Conservation (phyloP, 2,797 vertebrate species). For the Chlorospingus flavigularis region DNA sequence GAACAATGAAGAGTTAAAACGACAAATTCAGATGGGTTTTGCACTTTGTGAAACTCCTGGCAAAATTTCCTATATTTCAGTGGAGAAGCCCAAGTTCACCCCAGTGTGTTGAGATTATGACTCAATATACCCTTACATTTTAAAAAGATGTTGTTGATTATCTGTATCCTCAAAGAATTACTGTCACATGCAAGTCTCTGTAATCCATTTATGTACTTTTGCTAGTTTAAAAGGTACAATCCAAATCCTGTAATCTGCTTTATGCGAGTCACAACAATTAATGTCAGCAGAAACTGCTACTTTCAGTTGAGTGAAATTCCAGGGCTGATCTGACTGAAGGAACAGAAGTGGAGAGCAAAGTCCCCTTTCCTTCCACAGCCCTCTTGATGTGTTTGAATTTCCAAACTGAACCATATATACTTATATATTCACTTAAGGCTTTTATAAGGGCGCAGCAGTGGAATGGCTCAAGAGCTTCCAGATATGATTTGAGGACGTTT, state of each 20-base stretch:
- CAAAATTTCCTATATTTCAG: background rate
- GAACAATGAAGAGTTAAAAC: background rate
- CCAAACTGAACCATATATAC: background rate
- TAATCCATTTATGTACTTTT: background rate
- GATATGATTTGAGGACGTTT: background rate
- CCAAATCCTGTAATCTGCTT: background rate
- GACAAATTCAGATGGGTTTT: background rate
- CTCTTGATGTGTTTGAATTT: background rate
- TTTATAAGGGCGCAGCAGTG: background rate
- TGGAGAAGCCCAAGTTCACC: background rate
- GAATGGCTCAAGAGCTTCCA: background rate
- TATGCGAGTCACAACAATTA: background rate
- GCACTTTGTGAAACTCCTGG: background rate
- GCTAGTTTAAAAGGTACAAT: background rate
- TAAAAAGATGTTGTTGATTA: background rate
- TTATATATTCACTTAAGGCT: background rate
- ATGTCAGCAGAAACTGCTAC: background rate
- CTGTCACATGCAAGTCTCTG: background rate
- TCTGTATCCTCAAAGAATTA: background rate
- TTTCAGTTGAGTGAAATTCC: background rate
- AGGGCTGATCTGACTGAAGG: background rate
- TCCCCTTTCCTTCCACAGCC: background rate
- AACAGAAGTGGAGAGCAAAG: background rate
- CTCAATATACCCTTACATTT: background rate
- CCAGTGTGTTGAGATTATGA: background rate